Conservation (phyloP, 2,113 vertebrate species). For the Meleagris gallopavo region DNA sequence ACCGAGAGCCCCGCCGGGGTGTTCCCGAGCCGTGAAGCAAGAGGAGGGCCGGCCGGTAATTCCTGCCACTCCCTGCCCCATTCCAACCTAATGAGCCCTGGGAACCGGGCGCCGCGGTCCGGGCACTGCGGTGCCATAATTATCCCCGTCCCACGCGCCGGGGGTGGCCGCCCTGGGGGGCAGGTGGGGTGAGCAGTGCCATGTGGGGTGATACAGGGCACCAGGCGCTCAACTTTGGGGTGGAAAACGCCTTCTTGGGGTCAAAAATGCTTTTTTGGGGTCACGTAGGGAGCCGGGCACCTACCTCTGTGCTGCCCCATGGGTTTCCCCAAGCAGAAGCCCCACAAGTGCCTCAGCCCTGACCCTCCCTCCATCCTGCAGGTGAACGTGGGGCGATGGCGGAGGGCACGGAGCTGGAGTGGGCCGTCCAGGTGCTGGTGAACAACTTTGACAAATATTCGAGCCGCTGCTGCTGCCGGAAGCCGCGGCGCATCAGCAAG, state of each 20-base stretch:
- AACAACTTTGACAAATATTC: conserved; percentile 82
- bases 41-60: conserved; percentile 10
- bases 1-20: background rate
- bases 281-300: background rate
- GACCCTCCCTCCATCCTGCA: accelerated
- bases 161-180: background rate
- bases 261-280: background rate
- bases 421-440: conserved; percentile 80
- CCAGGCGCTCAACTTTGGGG: background rate
- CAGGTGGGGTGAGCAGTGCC: background rate
- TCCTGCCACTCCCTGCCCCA: conserved; percentile 30
- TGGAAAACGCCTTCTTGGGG: no score
- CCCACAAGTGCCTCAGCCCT: accelerated
- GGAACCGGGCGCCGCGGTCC: background rate
- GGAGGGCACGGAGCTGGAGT: conserved; percentile 75
- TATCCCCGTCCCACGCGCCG: accelerated
- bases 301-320: background rate
- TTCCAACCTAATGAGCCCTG: conserved; percentile 37
- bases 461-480: conserved; percentile 76
- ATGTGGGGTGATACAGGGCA: background rate
- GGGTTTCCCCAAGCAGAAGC: background rate
- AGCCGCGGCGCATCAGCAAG: conserved; percentile 77
- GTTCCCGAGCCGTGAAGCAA: background rate
- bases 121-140: background rate
- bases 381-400: background rate